These are phyloP conservation scores for Rhagoletis zephyria DNA, from an alignment of 1,140 invertebrate species.

Conservation along the genomic window DNA sequence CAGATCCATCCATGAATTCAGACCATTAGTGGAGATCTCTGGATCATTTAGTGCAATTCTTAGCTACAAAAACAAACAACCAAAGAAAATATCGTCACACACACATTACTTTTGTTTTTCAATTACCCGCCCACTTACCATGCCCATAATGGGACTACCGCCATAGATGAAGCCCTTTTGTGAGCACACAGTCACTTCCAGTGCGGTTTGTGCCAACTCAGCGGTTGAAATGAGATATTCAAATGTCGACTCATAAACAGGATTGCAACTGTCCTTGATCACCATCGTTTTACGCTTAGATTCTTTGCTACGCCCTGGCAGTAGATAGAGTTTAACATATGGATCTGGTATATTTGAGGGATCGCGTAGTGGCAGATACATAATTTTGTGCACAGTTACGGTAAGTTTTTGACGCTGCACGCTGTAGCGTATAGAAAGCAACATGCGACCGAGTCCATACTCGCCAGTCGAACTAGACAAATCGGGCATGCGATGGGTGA, in stretches of 20 bases:
- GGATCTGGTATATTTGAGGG: constrained; percentile 92
- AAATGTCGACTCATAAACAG: constrained; percentile 91
- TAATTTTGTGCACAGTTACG: constrained; percentile 89
- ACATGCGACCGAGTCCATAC: constrained; percentile 83
- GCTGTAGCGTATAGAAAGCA: constrained; percentile 90
- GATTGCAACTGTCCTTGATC: constrained; percentile 91
- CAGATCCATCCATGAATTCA: constrained; percentile 78
- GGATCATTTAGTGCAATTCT: constrained; percentile 68
- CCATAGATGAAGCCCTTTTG: constrained; percentile 85
- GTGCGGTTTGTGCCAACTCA: constrained; percentile 81
- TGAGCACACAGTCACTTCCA: constrained; percentile 87
- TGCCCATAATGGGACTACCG: constrained; percentile 86
- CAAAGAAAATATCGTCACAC: no score
- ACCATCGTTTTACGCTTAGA: constrained; percentile 92
- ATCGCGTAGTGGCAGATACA: constrained; percentile 90
- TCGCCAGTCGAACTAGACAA: constrained; percentile 79
- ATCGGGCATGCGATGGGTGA: constrained; percentile 74
- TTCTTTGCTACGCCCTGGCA: constrained; percentile 89
- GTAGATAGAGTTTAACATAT: constrained; percentile 92
- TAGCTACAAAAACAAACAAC: constrained; percentile 62
- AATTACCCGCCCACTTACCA: constrained; percentile 74
- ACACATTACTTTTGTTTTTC: background rate
- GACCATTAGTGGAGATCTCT: constrained; percentile 71
- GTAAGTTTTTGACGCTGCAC: constrained; percentile 85
- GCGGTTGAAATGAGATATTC: constrained; percentile 86